A percentile compares a stretch with the other conserved stretches of the same genome.
Evolutionary conservation across 2,888 invertebrate genomes (phyloP).

Genomic region (Listrodromus nycthemerus): DNA sequence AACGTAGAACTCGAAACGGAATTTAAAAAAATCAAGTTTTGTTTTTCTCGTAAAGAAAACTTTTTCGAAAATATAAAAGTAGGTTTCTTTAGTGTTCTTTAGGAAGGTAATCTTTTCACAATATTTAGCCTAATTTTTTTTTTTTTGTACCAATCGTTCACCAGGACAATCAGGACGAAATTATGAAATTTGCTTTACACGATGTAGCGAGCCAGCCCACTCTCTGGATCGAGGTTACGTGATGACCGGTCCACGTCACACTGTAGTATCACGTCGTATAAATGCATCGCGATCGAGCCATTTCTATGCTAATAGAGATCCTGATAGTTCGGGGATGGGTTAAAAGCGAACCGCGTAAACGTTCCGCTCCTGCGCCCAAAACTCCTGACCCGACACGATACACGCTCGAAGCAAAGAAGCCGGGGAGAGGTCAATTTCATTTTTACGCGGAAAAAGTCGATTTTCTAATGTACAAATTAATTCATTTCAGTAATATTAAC

Average conservation of each 20-base stretch:
- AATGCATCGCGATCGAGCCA: conserved; percentile 46
- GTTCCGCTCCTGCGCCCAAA: conserved; percentile 64
- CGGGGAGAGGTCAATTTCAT: neutral
- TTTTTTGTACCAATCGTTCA: neutral
- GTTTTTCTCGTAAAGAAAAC: no score
- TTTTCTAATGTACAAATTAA: neutral
- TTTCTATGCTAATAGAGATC: conserved; percentile 47
- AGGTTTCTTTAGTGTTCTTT: neutral
- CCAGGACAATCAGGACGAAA: conserved; percentile 33
- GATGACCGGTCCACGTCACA: conserved; percentile 40
- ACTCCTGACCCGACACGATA: conserved; percentile 65
- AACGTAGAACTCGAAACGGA: no score
- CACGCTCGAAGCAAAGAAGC: conserved; percentile 29
- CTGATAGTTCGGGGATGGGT: conserved; percentile 47
- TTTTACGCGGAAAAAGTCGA: neutral
- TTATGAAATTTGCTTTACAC: conserved; percentile 32
- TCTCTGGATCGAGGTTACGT: conserved; percentile 18
- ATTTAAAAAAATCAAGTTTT: no score
- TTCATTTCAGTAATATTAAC: neutral
- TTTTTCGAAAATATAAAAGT: no score
- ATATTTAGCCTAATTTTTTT: neutral
- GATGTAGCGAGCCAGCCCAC: conserved; percentile 6
- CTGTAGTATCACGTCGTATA: conserved; percentile 52
- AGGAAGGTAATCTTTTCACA: neutral
- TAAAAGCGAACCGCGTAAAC: conserved; percentile 66